Percentiles rank a stretch among this genome's conserved stretches.
These are phyloP conservation scores for Carterocephalus palaemon DNA, from an alignment of 2,888 invertebrate genomes.

Conservation along the genomic window DNA sequence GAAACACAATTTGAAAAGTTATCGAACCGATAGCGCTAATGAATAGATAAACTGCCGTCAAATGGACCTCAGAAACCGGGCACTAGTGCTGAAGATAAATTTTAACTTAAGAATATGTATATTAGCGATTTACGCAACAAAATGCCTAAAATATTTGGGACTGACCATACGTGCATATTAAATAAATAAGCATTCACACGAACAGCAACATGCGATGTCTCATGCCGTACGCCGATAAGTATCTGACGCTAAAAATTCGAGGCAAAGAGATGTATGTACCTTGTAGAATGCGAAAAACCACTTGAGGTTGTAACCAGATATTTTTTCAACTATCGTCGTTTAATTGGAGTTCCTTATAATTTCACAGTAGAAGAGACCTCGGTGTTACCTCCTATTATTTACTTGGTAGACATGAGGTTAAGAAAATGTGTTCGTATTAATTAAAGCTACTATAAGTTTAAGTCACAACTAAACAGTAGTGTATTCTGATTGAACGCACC, in stretches of 20 bases:
- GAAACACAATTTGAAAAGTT: no score
- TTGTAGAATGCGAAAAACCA: conserved; percentile 19
- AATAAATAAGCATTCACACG: conserved; percentile 24
- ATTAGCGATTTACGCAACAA: no score
- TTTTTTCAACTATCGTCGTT: conserved; percentile 20
- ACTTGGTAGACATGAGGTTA: no score
- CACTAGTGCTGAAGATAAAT: no score
- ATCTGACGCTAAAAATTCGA: conserved; percentile 18
- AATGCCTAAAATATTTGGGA: conserved; percentile 12
- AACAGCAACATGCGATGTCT: conserved; percentile 18
- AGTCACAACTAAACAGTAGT: no score
- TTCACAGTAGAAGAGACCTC: conserved; percentile 12
- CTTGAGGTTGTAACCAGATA: conserved; percentile 25
- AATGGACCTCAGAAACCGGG: no score
- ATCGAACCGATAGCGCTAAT: no score
- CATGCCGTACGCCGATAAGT: conserved; percentile 19
- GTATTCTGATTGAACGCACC: no score
- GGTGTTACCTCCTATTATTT: conserved; percentile 1
- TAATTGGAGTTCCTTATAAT: conserved; percentile 23
- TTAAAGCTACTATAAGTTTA: no score
- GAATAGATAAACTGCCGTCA: no score
- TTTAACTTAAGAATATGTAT: no score
- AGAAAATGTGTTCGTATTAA: no score
- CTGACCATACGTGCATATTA: conserved; percentile 8
- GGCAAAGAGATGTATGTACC: conserved; percentile 14